Percentiles rank a stretch among this genome's conserved stretches.
Evolutionary conservation across 2,888 invertebrate species (phyloP).

Genomic region (Mellilla xanthometata): DNA sequence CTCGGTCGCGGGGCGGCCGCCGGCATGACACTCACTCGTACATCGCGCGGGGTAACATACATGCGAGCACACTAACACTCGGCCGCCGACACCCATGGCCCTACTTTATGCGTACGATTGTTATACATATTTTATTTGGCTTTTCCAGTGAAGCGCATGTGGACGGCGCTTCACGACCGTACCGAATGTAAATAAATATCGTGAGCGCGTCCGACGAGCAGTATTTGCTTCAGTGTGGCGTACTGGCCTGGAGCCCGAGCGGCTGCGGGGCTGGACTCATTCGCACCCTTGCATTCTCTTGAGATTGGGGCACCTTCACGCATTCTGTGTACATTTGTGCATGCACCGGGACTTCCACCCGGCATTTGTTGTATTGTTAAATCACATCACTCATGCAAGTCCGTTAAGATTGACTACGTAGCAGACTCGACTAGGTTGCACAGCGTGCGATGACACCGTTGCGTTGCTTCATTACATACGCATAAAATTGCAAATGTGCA

Average conservation of each 20-base stretch:
- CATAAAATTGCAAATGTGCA: conserved; percentile 21
- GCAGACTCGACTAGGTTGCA: conserved; percentile 17
- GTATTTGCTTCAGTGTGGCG: conserved; percentile 81
- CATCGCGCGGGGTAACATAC: conserved; percentile 42
- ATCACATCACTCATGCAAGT: conserved; percentile 19
- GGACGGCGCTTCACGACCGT: conserved; percentile 67
- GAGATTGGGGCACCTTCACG: conserved; percentile 69
- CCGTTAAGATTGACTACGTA: too few relatives aligned
- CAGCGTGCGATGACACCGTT: conserved; percentile 34
- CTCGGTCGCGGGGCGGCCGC: conserved; percentile 41
- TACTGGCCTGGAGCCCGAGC: conserved; percentile 64
- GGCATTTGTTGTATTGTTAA: conserved; percentile 6
- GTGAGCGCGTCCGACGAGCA: conserved; percentile 49
- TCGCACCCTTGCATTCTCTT: conserved; percentile 82
- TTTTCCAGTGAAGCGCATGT: conserved; percentile 68
- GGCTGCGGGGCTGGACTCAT: conserved; percentile 63
- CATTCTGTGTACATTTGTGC: conserved; percentile 46
- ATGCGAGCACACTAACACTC: conserved; percentile 50
- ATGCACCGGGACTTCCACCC: conserved; percentile 42
- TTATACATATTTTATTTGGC: conserved; percentile 57
- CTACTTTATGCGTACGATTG: conserved; percentile 45
- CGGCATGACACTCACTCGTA: conserved; percentile 55
- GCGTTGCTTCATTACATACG: conserved; percentile 28
- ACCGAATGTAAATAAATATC: conserved; percentile 72
- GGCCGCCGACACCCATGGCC: conserved; percentile 45